These are phyloP conservation scores for Ephestia elutella DNA, from an alignment of 1,140 invertebrate genomes.

Conservation along the genomic window DNA sequence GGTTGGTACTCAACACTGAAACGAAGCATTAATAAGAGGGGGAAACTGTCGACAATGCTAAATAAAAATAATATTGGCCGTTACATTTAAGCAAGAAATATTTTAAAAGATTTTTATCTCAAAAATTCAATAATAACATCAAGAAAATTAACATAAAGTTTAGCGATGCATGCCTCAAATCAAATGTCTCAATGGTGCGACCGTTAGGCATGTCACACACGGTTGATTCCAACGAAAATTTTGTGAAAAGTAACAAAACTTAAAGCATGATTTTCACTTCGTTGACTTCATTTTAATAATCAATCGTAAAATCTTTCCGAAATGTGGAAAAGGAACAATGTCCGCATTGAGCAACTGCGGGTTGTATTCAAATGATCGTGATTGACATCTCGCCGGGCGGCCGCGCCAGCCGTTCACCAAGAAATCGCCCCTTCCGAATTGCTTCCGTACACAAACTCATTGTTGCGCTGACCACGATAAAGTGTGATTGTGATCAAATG, in stretches of 20 bases:
- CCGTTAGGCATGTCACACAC: slow-evolving; percentile 53
- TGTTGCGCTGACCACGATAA: slow-evolving; percentile 61
- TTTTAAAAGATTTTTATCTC: not conserved
- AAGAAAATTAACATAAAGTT: not conserved
- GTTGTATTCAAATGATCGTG: slow-evolving; percentile 63
- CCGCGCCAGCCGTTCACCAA: slow-evolving; percentile 40
- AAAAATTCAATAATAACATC: not conserved
- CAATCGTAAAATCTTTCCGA: slow-evolving; percentile 60
- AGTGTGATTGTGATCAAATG: slow-evolving; percentile 52
- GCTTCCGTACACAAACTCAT: slow-evolving; percentile 36
- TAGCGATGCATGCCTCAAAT: not conserved
- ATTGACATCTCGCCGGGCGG: slow-evolving; percentile 71
- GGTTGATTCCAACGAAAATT: slow-evolving; percentile 38
- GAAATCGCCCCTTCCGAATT: slow-evolving; percentile 39
- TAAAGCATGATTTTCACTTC: slow-evolving; percentile 52
- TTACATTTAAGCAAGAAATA: slow-evolving; percentile 13
- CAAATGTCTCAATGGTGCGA: slow-evolving; percentile 26
- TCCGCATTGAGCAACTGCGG: slow-evolving; percentile 16
- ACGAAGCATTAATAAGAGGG: slow-evolving; percentile 5
- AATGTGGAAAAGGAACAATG: slow-evolving; percentile 58
- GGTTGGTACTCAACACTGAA: slow-evolving; percentile 13
- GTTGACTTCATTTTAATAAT: slow-evolving; percentile 52
- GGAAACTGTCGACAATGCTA: not conserved
- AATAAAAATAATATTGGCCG: slow-evolving; percentile 16
- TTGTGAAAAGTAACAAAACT: slow-evolving; percentile 38